phyloP scores from a whole-genome alignment of 1,140 invertebrate species.

The Dermatophagoides farinae region DNA sequence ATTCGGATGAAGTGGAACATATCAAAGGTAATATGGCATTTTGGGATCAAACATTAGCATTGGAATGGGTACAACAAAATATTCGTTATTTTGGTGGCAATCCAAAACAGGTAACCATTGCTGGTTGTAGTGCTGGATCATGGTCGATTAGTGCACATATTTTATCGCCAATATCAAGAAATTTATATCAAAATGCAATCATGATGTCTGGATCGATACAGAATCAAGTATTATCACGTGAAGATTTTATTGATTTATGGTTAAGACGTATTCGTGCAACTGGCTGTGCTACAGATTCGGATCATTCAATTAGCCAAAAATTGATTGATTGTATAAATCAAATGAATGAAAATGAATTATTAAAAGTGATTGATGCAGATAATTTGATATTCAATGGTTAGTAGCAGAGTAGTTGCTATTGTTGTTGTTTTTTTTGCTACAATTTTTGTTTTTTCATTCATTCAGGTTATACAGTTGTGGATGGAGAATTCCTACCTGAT shows the following conservation, averaged over 20 bases:
- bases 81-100: constrained; percentile 23
- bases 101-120: constrained; percentile 24
- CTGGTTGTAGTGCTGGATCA: constrained; percentile 26
- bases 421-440: background rate
- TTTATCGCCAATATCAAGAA: constrained; percentile 10
- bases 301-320: background rate
- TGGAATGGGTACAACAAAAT: constrained; percentile 24
- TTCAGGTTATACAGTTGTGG: background rate
- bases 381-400: no score
- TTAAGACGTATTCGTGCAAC: background rate
- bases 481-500: constrained; percentile 13
- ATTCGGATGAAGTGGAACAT: background rate
- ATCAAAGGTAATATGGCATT: background rate
- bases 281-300: background rate
- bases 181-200: constrained; percentile 6
- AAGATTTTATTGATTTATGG: background rate
- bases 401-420: no score
- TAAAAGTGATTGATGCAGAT: no score
- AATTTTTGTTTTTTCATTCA: no score
- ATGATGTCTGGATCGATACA: background rate
- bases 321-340: constrained; percentile 2
- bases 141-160: constrained; percentile 21
- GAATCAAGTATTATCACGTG: background rate
- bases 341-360: constrained; percentile 34
- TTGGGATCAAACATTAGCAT: background rate